phyloP scores from a whole-genome alignment of 2,888 invertebrate species.

The Mamestra brassicae region DNA sequence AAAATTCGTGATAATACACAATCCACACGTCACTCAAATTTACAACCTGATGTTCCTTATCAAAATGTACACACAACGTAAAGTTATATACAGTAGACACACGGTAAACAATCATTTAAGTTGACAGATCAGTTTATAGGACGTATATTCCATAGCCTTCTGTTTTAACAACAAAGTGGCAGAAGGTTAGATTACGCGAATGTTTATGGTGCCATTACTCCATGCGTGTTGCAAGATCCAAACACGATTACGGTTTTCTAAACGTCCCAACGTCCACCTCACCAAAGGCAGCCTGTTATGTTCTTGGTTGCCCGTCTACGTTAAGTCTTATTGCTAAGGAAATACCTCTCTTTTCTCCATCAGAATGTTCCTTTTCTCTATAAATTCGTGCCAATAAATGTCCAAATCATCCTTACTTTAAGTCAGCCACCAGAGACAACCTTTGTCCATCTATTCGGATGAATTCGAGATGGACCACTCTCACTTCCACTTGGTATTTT shows the following conservation, averaged over 20 bases:
- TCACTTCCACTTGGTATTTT: neutral
- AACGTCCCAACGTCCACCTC: neutral
- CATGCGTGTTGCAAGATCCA: neutral
- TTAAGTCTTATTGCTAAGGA: neutral
- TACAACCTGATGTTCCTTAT: conserved; percentile 37
- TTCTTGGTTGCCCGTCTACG: neutral
- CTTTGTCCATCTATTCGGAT: neutral
- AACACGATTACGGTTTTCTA: neutral
- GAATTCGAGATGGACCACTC: neutral
- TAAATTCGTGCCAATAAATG: neutral
- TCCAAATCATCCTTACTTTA: neutral
- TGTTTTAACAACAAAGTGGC: conserved; percentile 25
- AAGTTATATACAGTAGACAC: conserved; percentile 9
- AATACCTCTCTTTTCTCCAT: neutral
- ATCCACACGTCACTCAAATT: conserved; percentile 33
- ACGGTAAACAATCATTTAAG: conserved; percentile 24
- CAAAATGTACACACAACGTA: conserved; percentile 38
- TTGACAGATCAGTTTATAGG: conserved; percentile 35
- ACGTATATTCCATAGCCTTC: conserved; percentile 40
- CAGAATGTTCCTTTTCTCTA: neutral
- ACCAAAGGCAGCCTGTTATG: neutral
- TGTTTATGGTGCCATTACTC: conserved; percentile 9
- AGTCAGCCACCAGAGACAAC: too few species aligned
- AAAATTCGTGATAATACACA: conserved; percentile 28
- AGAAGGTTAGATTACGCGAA: conserved; percentile 14